Evolutionary conservation across 1,140 invertebrate genomes (phyloP), one percentile per base, ranked within the genome.

Genomic region (Holcopasites calliopsidis): DNA sequence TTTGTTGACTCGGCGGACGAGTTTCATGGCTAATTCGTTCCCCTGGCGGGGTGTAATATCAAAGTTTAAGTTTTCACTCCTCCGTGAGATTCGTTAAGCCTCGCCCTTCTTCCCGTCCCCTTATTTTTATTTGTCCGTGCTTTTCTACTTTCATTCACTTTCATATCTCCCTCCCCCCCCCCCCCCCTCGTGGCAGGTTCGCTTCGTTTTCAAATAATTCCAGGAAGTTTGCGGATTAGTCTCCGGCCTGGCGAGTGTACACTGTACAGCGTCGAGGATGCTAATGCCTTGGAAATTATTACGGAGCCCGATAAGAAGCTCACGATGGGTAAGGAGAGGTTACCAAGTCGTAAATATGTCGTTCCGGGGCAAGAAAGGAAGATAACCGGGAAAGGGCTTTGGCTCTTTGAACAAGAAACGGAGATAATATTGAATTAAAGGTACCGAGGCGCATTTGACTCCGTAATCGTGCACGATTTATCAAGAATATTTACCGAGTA

Each of bases 21-120:
- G 13, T 35, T 55, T 11, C 28, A 21, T 3, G 38, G n/a, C 33
- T 75, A 75, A 75, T 75, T 69, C 73, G 54, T 69, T 57, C 13
- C 13, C n/a, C 2, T 38, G 16, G 10, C 23, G 16, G 60, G 8
- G 18, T 21, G 49, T 55, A 50, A 60, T 18, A 64, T 69, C 65
- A 33, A 33, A 42, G 50, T 69, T 69, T 38, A 33, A 50, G 33
- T 58, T 50, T 55, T 57, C 40, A 16, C 50, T n/a, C n/a, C 64
- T 40, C 13, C 10, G 21, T 16, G 50, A 57, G n/a, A 66, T 44
- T 74, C 21, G 44, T 47, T 47, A 4, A 47, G 11, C 44, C 13
- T 13, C 26, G 10, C 23, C 28, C n/a, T 54, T 54, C 42, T 18
- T 35, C 7, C 10, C 4, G 3, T 18, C 11, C 2, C 5, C 5